Evolutionary conservation across 2,888 invertebrate species (phyloP), one percentile per base, ranked within the genome.

Genomic region (Tetragonula carbonaria): DNA sequence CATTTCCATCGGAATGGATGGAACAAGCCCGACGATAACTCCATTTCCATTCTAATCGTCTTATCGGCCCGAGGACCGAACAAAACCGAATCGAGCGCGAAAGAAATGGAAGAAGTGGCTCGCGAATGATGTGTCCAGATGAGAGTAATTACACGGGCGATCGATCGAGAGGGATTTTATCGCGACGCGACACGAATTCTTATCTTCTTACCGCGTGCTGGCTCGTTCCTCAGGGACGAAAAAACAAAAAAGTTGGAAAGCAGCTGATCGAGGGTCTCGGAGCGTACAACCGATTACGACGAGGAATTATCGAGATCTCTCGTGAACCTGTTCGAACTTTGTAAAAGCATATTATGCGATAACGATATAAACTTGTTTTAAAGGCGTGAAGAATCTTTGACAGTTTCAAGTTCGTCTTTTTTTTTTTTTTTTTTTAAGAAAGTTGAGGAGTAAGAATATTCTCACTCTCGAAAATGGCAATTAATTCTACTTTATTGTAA

Each of bases 131-230:
- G 55, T 80, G 68, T 65, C 70, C 66, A 80, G 88, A 87, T 77
- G 65, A 79, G 82, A 80, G 68, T 74, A 82, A 88, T 88, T 88
- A 87, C 68, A 66, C 13, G 57, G 55, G 11, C 38, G 71, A 87
- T 82, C 78, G 87, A 86, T 84, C 59, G 81, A 55, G 68, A 28
- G 23, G 28, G 33, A 78, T 88, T 87, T 76, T 66, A 68, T 73
- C 45, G 66, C 57, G 21, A 70, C n/a, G 4, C 75, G 23, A 3
- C 4, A 5, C 45, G 45, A 8, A 78, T 33, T 33, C 28, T 33
- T 33, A 33, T 67, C 62, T 79, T 57, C 53, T 28, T 28, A 57
- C 23, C 57, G 50, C n/a, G 16, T 6, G n/a, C 23, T 72, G 5
- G 13, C 18, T 59, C 51, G 28, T 65, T 53, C 63, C 28, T 28